Conservation (phyloP, 1,140 invertebrate species). For the Dendrolimus punctatus region DNA sequence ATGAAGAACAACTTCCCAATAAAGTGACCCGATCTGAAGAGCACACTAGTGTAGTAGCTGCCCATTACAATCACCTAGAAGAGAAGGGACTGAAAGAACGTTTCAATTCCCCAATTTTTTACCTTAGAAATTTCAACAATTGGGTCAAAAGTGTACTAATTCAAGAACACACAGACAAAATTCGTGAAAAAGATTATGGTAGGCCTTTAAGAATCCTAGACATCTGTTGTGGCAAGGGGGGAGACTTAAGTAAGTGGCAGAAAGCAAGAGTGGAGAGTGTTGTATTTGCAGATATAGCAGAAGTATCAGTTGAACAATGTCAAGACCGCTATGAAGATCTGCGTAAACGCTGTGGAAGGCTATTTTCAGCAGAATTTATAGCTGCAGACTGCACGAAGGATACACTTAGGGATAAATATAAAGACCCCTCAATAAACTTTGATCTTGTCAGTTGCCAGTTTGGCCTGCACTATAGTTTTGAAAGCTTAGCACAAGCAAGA, state of each 20-base stretch:
- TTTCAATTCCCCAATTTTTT: conserved; percentile 91
- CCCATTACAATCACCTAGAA: conserved; percentile 89
- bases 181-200: conserved; percentile 75
- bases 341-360: conserved; percentile 49
- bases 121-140: conserved; percentile 98
- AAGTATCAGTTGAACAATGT: conserved; percentile 92
- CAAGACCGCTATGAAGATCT: conserved; percentile 79
- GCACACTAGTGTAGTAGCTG: conserved; percentile 79
- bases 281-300: conserved; percentile 97
- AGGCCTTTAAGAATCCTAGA: conserved; percentile 77
- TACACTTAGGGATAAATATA: conserved; percentile 79
- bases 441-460: conserved; percentile 98
- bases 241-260: conserved; percentile 96
- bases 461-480: conserved; percentile 97
- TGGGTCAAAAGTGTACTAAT: conserved; percentile 98
- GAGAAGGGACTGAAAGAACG: conserved; percentile 86
- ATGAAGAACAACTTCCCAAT: conserved; percentile 5
- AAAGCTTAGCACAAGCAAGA: conserved; percentile 91
- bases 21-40: conserved; percentile 18
- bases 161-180: conserved; percentile 78
- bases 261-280: conserved; percentile 87
- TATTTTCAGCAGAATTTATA: conserved; percentile 93
- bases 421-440: conserved; percentile 83
- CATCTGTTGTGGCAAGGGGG: conserved; percentile 95
- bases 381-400: conserved; percentile 93